Evolutionary conservation across 2,113 vertebrate species (phyloP).

Genomic region (Engraulis encrasicolus): DNA sequence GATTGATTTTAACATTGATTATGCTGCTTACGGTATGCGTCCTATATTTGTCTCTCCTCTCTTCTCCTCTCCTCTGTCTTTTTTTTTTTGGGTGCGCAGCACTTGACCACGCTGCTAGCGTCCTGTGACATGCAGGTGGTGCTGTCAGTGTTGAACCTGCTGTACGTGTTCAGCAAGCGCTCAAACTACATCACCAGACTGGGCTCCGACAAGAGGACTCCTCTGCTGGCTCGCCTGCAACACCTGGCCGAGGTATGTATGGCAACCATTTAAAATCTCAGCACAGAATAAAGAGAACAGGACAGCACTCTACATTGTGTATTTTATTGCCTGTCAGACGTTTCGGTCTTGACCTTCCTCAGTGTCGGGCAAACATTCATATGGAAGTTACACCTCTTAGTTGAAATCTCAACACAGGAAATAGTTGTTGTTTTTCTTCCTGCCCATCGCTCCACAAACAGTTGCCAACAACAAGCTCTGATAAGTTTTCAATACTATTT

Average conservation of each 20-base stretch:
- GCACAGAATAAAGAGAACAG: too few relatives aligned
- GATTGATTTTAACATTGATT: background rate
- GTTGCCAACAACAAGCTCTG: background rate
- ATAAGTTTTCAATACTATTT: background rate
- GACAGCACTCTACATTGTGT: too few relatives aligned
- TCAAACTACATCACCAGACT: constrained; percentile 96
- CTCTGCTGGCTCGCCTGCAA: constrained; percentile 89
- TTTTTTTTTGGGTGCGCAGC: constrained; percentile 75
- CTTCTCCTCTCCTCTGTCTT: constrained; percentile 29
- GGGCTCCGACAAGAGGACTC: constrained; percentile 92
- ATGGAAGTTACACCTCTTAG: too few relatives aligned
- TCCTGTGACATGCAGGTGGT: constrained; percentile 99
- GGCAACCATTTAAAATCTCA: background rate
- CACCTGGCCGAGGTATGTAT: constrained; percentile 94
- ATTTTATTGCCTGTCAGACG: too few relatives aligned
- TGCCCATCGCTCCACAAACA: constrained; percentile 3
- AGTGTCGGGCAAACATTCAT: too few relatives aligned
- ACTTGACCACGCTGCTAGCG: constrained; percentile 92
- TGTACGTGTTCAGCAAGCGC: constrained; percentile 97
- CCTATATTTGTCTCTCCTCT: too few relatives aligned
- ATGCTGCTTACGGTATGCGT: too few relatives aligned
- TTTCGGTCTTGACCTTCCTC: too few relatives aligned
- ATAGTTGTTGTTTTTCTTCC: too few relatives aligned
- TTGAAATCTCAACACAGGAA: too few relatives aligned
- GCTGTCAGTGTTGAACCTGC: constrained; percentile 93